Percentiles rank a stretch among this genome's conserved stretches.
Evolutionary conservation across 2,888 invertebrate species (phyloP).

Genomic region (Hartigia nigra): DNA sequence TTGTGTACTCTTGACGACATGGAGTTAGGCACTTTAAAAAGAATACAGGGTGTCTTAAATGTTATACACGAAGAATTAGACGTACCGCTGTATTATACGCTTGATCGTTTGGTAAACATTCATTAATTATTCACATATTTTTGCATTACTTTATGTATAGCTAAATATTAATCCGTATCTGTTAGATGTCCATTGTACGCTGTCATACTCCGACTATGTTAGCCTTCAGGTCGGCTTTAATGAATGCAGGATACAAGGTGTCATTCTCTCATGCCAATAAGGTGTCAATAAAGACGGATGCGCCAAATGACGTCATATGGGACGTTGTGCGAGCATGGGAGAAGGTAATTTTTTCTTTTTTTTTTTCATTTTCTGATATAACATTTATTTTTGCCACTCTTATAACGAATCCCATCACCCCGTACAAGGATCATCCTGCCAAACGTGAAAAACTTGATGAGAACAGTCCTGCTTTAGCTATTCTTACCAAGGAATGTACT

Average conservation of each 20-base stretch:
- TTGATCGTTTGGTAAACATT: slow-evolving; percentile 71
- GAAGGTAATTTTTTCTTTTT: slow-evolving; percentile 48
- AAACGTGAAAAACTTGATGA: slow-evolving; percentile 71
- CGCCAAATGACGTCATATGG: slow-evolving; percentile 89
- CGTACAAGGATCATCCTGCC: slow-evolving; percentile 70
- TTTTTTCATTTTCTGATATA: background rate
- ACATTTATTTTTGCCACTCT: background rate
- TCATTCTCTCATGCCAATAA: slow-evolving; percentile 92
- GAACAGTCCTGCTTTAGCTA: slow-evolving; percentile 68
- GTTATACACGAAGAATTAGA: slow-evolving; percentile 89
- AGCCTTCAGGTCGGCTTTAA: slow-evolving; percentile 82
- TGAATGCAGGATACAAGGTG: slow-evolving; percentile 91
- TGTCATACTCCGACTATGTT: slow-evolving; percentile 57
- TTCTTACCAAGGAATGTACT: slow-evolving; percentile 70
- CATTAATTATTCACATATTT: background rate
- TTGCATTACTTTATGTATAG: background rate
- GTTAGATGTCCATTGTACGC: slow-evolving; percentile 55
- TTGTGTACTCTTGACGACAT: slow-evolving; percentile 60
- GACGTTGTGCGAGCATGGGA: slow-evolving; percentile 90
- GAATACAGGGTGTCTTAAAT: slow-evolving; percentile 84
- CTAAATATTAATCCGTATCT: background rate
- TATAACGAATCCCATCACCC: background rate
- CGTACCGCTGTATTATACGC: slow-evolving; percentile 87
- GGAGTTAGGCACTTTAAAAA: slow-evolving; percentile 75
- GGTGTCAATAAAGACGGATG: slow-evolving; percentile 92